A percentile compares a stretch with the other conserved stretches of the same genome.
phyloP scores from a whole-genome alignment of 2,113 vertebrate genomes.

The Fregata magnificens region DNA sequence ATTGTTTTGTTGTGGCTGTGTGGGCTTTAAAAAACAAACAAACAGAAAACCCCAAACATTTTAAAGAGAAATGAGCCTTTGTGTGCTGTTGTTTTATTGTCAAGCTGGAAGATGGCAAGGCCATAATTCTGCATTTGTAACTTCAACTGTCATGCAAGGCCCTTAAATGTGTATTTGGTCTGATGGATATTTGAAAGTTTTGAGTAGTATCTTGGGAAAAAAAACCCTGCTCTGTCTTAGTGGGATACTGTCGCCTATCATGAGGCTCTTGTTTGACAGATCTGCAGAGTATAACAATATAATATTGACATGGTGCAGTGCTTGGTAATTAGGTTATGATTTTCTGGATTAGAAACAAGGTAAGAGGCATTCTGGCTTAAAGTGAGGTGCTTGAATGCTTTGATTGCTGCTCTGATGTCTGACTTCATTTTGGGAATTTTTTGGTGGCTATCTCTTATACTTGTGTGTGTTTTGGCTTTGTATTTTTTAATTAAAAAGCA shows the following conservation, averaged over 20 bases:
- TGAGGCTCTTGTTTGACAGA: neutral
- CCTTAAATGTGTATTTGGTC: neutral
- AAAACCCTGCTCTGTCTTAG: neutral
- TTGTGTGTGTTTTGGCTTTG: neutral
- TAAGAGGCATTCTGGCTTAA: neutral
- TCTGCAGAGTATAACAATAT: neutral
- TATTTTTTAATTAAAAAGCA: neutral
- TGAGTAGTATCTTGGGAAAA: neutral
- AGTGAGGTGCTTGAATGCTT: neutral
- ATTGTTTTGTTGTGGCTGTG: neutral
- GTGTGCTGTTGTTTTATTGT: neutral
- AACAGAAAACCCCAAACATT: fast-evolving
- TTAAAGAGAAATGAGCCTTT: neutral
- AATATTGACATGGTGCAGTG: neutral
- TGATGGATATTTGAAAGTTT: neutral
- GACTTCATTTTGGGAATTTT: neutral
- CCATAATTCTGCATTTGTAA: neutral
- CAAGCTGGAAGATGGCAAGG: neutral
- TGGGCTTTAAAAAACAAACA: neutral
- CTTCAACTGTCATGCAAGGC: neutral
- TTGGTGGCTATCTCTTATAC: fast-evolving
- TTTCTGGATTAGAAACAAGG: neutral
- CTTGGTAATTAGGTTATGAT: neutral
- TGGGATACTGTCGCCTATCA: neutral
- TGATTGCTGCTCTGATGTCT: neutral